Percentiles rank a stretch among this genome's conserved stretches.
Evolutionary conservation across 2,888 invertebrate species (phyloP).

Genomic region (Sepiola atlantica): DNA sequence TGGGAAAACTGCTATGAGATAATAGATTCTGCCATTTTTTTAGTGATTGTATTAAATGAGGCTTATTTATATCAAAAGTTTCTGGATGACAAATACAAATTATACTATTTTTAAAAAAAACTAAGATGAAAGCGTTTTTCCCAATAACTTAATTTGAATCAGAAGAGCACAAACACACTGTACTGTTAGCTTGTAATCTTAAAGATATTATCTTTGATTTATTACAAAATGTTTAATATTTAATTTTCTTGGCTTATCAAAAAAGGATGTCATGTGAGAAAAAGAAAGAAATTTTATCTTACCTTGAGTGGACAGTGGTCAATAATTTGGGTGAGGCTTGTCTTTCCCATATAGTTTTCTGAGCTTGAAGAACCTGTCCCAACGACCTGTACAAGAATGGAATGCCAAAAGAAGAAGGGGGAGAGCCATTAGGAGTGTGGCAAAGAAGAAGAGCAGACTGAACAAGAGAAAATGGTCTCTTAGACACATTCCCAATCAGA

Average conservation of each 20-base stretch:
- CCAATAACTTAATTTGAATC: not conserved
- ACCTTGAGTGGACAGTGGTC: slow-evolving; percentile 43
- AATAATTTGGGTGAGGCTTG: slow-evolving; percentile 42
- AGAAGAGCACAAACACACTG: too few relatives aligned
- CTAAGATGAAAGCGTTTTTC: too few relatives aligned
- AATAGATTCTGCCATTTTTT: not conserved
- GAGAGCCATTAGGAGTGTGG: slow-evolving; percentile 32
- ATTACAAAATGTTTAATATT: not conserved
- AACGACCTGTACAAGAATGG: not conserved
- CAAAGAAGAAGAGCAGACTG: not conserved
- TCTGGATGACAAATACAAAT: not conserved
- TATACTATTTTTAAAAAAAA: too few relatives aligned
- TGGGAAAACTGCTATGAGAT: too few relatives aligned
- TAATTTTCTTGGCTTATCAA: not conserved
- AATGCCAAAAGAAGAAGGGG: not conserved
- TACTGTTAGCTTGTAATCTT: not conserved
- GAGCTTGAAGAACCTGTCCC: slow-evolving; percentile 43
- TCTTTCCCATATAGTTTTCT: slow-evolving; percentile 47
- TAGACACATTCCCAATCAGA: not conserved
- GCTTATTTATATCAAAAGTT: not conserved
- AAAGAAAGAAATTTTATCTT: not conserved
- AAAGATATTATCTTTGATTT: not conserved
- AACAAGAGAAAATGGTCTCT: not conserved
- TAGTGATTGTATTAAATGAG: not conserved
- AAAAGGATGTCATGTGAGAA: not conserved